Evolutionary conservation across 2,888 invertebrate species (phyloP).

Genomic region (Anthoptus insignis): DNA sequence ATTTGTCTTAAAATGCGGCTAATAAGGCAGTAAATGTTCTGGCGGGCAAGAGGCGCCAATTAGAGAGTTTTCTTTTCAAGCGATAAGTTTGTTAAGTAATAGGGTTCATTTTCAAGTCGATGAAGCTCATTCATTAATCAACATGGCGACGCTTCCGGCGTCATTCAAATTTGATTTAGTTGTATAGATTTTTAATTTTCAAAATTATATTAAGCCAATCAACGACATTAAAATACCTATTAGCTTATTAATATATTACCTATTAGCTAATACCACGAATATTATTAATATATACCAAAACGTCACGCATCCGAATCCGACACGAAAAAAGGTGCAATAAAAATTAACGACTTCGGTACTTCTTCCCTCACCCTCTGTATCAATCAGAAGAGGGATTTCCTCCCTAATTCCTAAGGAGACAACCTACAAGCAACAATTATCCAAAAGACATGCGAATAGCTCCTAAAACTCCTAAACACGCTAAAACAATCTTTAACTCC

Average conservation of each 20-base stretch:
- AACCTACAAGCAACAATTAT: conserved; percentile 84
- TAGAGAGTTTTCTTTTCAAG: conserved; percentile 67
- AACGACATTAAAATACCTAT: too few species aligned
- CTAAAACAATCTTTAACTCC: conserved; percentile 57
- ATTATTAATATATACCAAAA: too few species aligned
- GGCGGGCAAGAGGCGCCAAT: conserved; percentile 67
- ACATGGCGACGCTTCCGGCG: conserved; percentile 70
- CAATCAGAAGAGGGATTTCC: conserved; percentile 83
- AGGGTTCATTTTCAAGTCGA: conserved; percentile 80
- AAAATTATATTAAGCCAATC: too few species aligned
- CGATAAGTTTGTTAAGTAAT: conserved; percentile 77
- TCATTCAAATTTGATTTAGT: too few species aligned
- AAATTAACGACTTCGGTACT: conserved; percentile 66
- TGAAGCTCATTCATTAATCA: conserved; percentile 79
- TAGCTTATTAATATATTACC: too few species aligned
- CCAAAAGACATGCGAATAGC: conserved; percentile 65
- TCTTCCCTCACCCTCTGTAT: conserved; percentile 61
- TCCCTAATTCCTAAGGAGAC: conserved; percentile 83
- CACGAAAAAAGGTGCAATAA: conserved; percentile 66
- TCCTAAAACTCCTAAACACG: conserved; percentile 45
- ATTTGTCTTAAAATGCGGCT: conserved; percentile 36
- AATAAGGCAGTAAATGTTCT: conserved; percentile 44
- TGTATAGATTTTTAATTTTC: too few species aligned
- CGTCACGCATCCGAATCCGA: neutral
- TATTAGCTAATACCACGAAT: too few species aligned